A percentile compares a stretch with the other conserved stretches of the same genome.
Conservation (phyloP, 1,140 invertebrate species). For the Cheumatopsyche charites region DNA sequence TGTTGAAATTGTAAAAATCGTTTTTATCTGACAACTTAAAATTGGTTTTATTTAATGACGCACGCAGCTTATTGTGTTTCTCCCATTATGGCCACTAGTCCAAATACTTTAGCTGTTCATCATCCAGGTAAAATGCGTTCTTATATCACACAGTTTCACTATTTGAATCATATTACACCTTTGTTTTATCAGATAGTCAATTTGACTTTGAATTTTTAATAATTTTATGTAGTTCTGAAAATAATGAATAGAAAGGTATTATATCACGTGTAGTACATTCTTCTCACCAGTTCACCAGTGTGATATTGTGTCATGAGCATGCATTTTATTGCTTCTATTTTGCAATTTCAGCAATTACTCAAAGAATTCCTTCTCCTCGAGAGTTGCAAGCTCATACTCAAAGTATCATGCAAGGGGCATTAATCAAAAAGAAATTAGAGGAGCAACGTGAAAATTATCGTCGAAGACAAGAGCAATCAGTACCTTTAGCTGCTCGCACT, state of each 20-base stretch:
- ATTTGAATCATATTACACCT: not conserved
- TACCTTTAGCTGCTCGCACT: slow-evolving; percentile 46
- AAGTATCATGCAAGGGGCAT: slow-evolving; percentile 79
- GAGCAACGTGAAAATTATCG: slow-evolving; percentile 83
- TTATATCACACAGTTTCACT: slow-evolving; percentile 5
- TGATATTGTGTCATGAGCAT: too few species aligned
- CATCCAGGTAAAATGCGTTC: slow-evolving; percentile 62
- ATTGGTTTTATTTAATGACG: slow-evolving; percentile 43
- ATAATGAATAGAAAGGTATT: too few species aligned
- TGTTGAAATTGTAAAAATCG: slow-evolving; percentile 6
- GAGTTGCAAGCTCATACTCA: slow-evolving; percentile 83
- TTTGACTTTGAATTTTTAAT: too few species aligned
- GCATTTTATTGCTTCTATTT: too few species aligned
- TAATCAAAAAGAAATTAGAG: slow-evolving; percentile 85
- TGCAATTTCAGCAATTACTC: slow-evolving; percentile 65
- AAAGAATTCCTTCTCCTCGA: slow-evolving; percentile 79
- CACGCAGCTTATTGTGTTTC: slow-evolving; percentile 74
- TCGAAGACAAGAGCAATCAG: slow-evolving; percentile 72
- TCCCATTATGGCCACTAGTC: slow-evolving; percentile 67
- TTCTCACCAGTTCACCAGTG: not conserved
- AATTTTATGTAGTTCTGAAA: slow-evolving; percentile 21
- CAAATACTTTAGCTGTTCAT: slow-evolving; percentile 68
- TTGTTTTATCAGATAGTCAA: too few species aligned
- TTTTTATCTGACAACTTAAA: not conserved
- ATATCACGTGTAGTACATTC: slow-evolving; percentile 6